Percentiles rank a stretch among this genome's conserved stretches.
These are phyloP conservation scores for Nomada hirtipes DNA, from an alignment of 2,888 invertebrate species.

Conservation along the genomic window DNA sequence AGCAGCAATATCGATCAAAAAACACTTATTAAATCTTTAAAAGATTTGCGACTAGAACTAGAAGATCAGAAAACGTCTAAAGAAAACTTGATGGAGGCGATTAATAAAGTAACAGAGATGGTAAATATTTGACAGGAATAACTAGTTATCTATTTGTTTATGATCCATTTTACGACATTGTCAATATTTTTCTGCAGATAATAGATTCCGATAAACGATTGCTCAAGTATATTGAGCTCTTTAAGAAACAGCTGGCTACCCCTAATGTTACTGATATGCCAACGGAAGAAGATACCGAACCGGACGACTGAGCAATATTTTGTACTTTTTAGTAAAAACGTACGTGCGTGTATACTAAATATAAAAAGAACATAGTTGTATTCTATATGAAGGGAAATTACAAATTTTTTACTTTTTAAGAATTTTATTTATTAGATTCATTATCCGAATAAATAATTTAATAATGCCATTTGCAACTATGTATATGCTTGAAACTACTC, in stretches of 20 bases:
- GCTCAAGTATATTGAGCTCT: conserved; percentile 66
- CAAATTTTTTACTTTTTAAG: too few species aligned
- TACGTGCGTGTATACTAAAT: too few species aligned
- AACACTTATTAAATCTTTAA: conserved; percentile 76
- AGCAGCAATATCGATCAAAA: conserved; percentile 72
- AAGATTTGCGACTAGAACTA: conserved; percentile 74
- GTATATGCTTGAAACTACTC: too few species aligned
- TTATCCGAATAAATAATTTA: too few species aligned
- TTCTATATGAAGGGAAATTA: too few species aligned
- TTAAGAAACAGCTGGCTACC: conserved; percentile 66
- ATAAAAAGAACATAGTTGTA: too few species aligned
- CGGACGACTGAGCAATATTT: conserved; percentile 37
- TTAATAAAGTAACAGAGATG: conserved; percentile 71
- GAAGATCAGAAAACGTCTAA: conserved; percentile 70
- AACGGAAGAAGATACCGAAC: conserved; percentile 41
- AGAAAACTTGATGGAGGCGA: conserved; percentile 71
- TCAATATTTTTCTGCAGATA: conserved; percentile 61
- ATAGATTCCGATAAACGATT: conserved; percentile 62
- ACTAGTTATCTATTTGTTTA: not conserved
- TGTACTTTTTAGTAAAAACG: too few species aligned
- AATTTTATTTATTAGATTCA: too few species aligned
- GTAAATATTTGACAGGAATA: conserved; percentile 62
- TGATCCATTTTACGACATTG: not conserved
- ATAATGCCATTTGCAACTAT: too few species aligned
- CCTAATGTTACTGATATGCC: not conserved